Evolutionary conservation across 37 sponge, comb jelly and placozoan species (phyloP).

Genomic region (Hormiphora californensis): DNA sequence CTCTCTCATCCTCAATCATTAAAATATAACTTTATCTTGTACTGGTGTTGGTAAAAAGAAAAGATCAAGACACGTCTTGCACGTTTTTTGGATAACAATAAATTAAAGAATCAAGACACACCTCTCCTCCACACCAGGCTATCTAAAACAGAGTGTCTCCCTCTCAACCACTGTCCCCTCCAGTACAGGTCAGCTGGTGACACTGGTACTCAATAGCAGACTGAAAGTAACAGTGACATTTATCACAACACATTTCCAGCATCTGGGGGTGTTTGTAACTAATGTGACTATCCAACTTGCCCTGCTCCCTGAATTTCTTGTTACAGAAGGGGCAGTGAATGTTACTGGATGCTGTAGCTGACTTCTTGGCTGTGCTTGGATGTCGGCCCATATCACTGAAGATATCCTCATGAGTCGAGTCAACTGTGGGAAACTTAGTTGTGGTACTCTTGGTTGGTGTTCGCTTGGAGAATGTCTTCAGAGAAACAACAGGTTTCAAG

Average conservation of each 20-base stretch:
- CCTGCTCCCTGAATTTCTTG: conserved; percentile 15
- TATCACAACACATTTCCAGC: conserved; percentile 41
- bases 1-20: too few relatives aligned
- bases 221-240: conserved; percentile 5
- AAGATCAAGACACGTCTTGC: too few relatives aligned
- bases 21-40: too few relatives aligned
- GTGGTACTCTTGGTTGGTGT: neutral
- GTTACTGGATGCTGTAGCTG: neutral
- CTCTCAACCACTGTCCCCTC: too few relatives aligned
- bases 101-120: too few relatives aligned
- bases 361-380: neutral
- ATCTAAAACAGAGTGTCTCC: too few relatives aligned
- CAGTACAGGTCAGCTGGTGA: neutral
- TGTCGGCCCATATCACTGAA: neutral
- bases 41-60: too few relatives aligned
- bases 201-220: conserved; percentile 47
- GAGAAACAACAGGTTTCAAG: neutral
- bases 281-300: conserved; percentile 24
- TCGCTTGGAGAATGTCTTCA: neutral
- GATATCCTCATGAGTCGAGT: neutral
- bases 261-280: conserved; percentile 49
- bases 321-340: conserved; percentile 12
- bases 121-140: too few relatives aligned
- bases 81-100: too few relatives aligned
- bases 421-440: neutral